These are phyloP conservation scores for Morelia viridis DNA, from an alignment of 2,797 vertebrate genomes.

Conservation along the genomic window DNA sequence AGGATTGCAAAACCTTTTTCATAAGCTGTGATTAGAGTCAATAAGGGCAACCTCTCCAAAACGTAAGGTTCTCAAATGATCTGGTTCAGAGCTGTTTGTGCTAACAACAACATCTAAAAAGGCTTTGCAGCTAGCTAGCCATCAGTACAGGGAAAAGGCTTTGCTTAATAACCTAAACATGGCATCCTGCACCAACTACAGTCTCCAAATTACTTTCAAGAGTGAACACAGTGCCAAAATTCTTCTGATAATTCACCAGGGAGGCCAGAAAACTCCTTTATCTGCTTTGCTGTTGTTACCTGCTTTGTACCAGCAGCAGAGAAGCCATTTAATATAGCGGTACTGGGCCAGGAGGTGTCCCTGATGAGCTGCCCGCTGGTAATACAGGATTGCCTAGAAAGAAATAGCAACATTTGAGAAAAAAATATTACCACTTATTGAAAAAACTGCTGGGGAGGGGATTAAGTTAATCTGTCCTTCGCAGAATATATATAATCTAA, in stretches of 20 bases:
- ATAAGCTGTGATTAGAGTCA: constrained; percentile 56
- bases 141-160: background rate
- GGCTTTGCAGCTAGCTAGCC: background rate
- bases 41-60: background rate
- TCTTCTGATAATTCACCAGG: constrained; percentile 74
- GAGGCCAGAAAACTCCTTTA: constrained; percentile 75
- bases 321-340: constrained; percentile 82
- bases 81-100: background rate
- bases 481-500: too few species aligned
- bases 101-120: background rate
- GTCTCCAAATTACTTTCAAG: background rate
- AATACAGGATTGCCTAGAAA: constrained; percentile 84
- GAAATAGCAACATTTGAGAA: constrained; percentile 22
- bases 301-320: constrained; percentile 70
- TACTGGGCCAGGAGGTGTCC: constrained; percentile 88
- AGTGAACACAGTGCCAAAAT: background rate
- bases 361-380: constrained; percentile 79
- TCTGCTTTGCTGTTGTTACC: constrained; percentile 65
- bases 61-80: background rate
- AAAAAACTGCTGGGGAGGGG: background rate
- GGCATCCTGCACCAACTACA: background rate
- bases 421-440: background rate
- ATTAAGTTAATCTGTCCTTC: too few species aligned
- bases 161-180: background rate
- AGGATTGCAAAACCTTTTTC: constrained; percentile 85